A percentile compares a stretch with the other conserved stretches of the same genome.
Conservation (phyloP, 2,113 vertebrate species). For the Notothenia coriiceps region DNA sequence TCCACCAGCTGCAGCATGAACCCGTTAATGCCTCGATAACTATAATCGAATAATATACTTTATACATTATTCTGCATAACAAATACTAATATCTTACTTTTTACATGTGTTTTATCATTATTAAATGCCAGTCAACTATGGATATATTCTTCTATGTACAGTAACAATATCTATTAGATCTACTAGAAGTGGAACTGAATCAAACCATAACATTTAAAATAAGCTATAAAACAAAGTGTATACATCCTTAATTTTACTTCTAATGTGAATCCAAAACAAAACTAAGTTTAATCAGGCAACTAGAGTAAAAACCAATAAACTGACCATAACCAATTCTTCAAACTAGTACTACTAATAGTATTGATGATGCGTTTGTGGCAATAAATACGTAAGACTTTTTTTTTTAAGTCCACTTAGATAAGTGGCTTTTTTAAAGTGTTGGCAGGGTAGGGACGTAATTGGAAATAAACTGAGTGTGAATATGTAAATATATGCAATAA, state of each 20-base stretch:
- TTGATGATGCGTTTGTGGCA: too few relatives aligned
- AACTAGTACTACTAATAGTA: too few relatives aligned
- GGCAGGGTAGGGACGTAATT: background rate
- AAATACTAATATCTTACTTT: too few relatives aligned
- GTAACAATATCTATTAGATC: background rate
- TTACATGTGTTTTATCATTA: background rate
- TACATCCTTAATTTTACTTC: background rate
- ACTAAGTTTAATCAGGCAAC: too few relatives aligned
- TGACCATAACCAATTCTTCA: background rate
- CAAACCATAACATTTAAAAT: background rate
- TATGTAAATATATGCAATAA: constrained; percentile 18
- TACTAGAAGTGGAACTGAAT: background rate
- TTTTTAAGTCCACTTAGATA: constrained; percentile 1
- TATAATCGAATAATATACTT: too few relatives aligned
- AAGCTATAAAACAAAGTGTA: background rate
- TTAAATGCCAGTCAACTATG: background rate
- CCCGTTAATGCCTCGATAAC: too few relatives aligned
- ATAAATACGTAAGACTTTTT: too few relatives aligned
- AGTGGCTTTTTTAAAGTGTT: constrained; percentile 2
- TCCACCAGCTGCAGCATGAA: too few relatives aligned
- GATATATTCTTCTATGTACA: background rate
- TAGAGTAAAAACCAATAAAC: background rate
- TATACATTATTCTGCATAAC: too few relatives aligned
- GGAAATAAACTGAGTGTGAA: background rate
- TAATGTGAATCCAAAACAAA: background rate